Evolutionary conservation across 1,140 invertebrate species (phyloP).

Genomic region (Drosophila nannoptera): DNA sequence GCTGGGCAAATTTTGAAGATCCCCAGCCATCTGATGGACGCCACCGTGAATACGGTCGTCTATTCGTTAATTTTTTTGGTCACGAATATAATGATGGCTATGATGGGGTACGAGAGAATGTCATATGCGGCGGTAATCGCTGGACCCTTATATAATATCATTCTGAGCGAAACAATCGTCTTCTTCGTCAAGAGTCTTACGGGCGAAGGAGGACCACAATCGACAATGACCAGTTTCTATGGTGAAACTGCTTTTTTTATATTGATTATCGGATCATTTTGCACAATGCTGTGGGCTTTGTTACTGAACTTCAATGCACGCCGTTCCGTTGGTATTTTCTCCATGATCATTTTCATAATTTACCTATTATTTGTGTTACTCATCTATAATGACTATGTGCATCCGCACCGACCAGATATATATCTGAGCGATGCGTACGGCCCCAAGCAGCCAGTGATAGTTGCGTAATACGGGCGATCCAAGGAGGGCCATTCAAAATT

Average conservation of each 20-base stretch:
- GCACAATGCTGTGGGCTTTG: background rate
- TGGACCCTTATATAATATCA: background rate
- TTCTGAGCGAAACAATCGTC: background rate
- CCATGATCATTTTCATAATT: background rate
- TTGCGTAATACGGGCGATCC: no score
- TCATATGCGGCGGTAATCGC: background rate
- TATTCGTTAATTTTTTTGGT: background rate
- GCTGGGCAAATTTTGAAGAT: background rate
- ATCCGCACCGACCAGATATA: background rate
- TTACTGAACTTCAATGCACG: background rate
- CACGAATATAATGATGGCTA: background rate
- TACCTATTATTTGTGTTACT: background rate
- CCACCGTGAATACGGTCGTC: background rate
- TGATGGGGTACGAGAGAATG: background rate
- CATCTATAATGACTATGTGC: background rate
- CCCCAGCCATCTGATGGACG: background rate
- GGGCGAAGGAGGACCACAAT: no score
- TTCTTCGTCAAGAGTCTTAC: background rate
- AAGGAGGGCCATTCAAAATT: no score
- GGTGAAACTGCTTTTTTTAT: background rate
- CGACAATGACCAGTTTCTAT: background rate
- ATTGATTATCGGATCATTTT: background rate
- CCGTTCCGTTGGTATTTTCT: conserved; percentile 1
- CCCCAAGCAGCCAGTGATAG: no score
- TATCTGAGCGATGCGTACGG: no score